Base-by-base conservation (phyloP, 1,140 invertebrate species). In the Nasonia vitripennis region DNA sequence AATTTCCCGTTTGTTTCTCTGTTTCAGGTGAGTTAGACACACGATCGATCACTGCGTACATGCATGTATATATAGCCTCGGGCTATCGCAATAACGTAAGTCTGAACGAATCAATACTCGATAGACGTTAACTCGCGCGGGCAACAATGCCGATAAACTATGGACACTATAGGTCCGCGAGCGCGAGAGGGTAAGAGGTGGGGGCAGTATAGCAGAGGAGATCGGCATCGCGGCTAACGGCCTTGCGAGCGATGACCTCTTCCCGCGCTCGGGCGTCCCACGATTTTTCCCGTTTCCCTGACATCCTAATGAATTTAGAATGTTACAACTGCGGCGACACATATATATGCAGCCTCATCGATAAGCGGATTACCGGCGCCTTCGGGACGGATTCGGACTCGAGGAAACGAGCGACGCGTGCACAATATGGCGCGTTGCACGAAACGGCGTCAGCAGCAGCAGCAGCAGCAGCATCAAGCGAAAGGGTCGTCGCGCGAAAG, bases 241-340 rank as follows among this genome's bases (percentile, higher is more conserved):
- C 55, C 55, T 62, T 62, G 55, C 55, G 55, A 62, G 55, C 55
- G 55, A 62, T 62, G 55, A 62, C 55, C 55, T 62, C 55, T 62
- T 62, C 55, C 55, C 17, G 41, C 41, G 41, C 41, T 5, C 9
- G 9, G 6, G 4, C 6, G 55, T 62, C 20, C 17, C 20, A 1
- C 6, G 55, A 62, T 20, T 62, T 62, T 62, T 62, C 55, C 17
- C 41, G 41, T 45, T 45, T 45, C 41, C 41, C 7, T 9, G 6
- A 10, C 10, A 1, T 45, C 41, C 41, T 45, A 45, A 45, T 45
- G 41, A 45, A 45, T 45, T 45, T 9, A 45, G 9, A 10, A 7
- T 10, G 10, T 45, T 73, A 34, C 12, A 81, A 81, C 51, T 55
- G n/a, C 71, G 31, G 45, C 75, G 75, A 77, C 75, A 77, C 17